Evolutionary conservation across 2,888 invertebrate species (phyloP).

Genomic region (Villa cingulata): DNA sequence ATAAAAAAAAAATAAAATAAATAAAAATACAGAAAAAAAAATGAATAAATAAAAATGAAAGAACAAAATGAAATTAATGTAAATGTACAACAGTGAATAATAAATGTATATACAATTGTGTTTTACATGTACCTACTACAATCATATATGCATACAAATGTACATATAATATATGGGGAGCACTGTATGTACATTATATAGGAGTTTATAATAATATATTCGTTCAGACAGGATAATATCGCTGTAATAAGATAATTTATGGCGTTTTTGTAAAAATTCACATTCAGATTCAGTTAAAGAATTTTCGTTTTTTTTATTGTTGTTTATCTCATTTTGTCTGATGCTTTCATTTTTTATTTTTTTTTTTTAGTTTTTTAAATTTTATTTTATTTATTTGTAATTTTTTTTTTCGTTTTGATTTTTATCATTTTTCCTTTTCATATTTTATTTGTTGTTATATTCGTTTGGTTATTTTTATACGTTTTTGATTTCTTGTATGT

Average conservation of each 20-base stretch:
- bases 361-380: not conserved
- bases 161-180: too few species aligned
- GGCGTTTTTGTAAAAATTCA: constrained; percentile 4
- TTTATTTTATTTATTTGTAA: not conserved
- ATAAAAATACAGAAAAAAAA: too few species aligned
- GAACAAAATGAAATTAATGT: not conserved
- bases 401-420: not conserved
- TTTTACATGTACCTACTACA: too few species aligned
- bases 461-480: not conserved
- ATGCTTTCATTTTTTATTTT: not conserved
- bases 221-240: constrained; percentile 13
- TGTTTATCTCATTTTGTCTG: not conserved
- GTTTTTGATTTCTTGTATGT: not conserved
- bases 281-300: not conserved
- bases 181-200: too few species aligned
- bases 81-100: not conserved
- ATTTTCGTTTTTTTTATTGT: not conserved
- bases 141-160: too few species aligned
- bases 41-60: too few species aligned
- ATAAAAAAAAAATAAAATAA: too few species aligned
- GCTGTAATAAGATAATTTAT: constrained; percentile 13
- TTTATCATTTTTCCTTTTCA: not conserved
- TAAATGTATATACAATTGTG: too few species aligned
- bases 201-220: constrained; percentile 7
- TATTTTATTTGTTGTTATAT: too few species aligned